These are phyloP conservation scores for Nasonovia ribisnigri DNA, from an alignment of 2,888 invertebrate species.

Conservation along the genomic window DNA sequence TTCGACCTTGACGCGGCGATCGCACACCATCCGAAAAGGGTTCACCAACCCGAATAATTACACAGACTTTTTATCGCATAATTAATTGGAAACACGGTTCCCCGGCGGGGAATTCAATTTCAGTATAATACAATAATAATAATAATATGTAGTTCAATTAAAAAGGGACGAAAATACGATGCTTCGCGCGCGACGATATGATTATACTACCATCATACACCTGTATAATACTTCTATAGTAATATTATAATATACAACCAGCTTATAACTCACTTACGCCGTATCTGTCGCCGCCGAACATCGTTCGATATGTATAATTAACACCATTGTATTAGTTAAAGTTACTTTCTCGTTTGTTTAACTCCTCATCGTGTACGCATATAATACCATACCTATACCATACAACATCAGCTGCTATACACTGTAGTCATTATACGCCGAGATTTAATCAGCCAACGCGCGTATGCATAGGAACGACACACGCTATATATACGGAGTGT, in stretches of 20 bases:
- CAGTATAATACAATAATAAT: not conserved
- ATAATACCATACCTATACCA: not conserved
- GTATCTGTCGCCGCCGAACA: not conserved
- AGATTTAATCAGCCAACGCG: not conserved
- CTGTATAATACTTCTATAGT: not conserved
- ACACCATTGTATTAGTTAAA: not conserved
- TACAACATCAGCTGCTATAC: not conserved
- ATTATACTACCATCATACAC: not conserved
- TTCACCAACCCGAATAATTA: conserved; percentile 60
- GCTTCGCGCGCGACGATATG: not conserved
- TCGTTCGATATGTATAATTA: not conserved
- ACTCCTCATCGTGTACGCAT: not conserved
- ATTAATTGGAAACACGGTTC: conserved; percentile 49
- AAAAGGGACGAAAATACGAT: conserved; percentile 39
- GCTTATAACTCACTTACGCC: not conserved
- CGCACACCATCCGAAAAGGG: conserved; percentile 28
- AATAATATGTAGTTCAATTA: conserved; percentile 45
- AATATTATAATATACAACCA: not conserved
- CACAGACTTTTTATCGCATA: conserved; percentile 21
- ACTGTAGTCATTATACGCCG: not conserved
- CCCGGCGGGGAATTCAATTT: conserved; percentile 45
- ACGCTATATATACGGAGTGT: not conserved
- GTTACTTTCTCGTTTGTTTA: conserved; percentile 13
- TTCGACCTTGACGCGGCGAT: conserved; percentile 55
- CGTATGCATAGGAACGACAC: not conserved